Percentiles rank a stretch among this genome's conserved stretches.
Conservation (phyloP, 1,140 invertebrate species). For the Mya arenaria region DNA sequence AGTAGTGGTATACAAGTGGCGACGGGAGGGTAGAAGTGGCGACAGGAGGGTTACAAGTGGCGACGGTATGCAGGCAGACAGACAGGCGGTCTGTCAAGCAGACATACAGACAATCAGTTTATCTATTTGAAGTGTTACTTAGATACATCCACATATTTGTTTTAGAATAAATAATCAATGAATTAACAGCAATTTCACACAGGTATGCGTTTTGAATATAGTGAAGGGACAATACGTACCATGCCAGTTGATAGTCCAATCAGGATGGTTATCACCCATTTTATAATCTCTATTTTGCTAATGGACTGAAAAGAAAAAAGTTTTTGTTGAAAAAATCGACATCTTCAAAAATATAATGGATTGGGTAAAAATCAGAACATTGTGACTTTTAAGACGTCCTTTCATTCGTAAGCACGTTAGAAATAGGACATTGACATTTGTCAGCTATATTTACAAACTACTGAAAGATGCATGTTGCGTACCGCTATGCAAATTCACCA, state of each 20-base stretch:
- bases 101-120: not conserved
- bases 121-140: not conserved
- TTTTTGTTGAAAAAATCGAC: not conserved
- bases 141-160: not conserved
- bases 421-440: not conserved
- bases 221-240: constrained; percentile 80
- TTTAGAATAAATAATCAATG: not conserved
- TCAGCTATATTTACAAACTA: not conserved
- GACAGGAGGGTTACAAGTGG: not conserved
- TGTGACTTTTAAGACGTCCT: not conserved
- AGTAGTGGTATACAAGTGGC: no score
- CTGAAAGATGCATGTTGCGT: no score
- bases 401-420: not conserved
- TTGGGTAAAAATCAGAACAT: not conserved
- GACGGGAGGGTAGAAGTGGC: no score
- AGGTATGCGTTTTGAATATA: no score
- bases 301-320: constrained; percentile 56
- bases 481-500: no score
- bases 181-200: no score
- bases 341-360: not conserved
- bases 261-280: constrained; percentile 95
- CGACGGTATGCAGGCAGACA: not conserved
- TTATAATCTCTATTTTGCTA: constrained; percentile 64
- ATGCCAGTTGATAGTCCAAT: constrained; percentile 95
- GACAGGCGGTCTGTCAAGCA: not conserved